Conservation (phyloP, 1,140 invertebrate species). For the Apis florea region DNA sequence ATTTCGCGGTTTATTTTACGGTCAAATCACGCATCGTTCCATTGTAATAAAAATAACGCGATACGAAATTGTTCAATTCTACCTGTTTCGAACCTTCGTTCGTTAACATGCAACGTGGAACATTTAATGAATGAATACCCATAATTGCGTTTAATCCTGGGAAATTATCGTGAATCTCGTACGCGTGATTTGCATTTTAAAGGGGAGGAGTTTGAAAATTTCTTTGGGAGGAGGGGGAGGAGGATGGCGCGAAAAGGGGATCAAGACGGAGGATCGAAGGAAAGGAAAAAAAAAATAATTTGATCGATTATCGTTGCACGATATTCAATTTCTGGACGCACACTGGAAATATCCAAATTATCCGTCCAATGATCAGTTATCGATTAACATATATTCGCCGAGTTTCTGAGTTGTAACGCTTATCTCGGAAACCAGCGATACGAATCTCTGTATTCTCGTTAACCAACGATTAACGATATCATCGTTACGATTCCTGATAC, state of each 20-base stretch:
- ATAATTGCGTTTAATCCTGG: neutral
- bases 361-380: neutral
- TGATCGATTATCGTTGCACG: no score
- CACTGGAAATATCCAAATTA: neutral
- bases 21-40: neutral
- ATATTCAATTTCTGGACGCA: no score
- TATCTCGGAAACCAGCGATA: slow-evolving; percentile 1
- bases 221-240: neutral
- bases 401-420: slow-evolving; percentile 5
- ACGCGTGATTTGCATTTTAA: neutral
- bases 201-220: neutral
- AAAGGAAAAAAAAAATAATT: no score
- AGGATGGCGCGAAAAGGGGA: no score
- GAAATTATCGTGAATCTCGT: neutral
- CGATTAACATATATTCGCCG: neutral
- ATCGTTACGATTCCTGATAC: slow-evolving; percentile 13
- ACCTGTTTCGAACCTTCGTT: neutral
- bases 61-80: neutral
- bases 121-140: neutral
- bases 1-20: neutral
- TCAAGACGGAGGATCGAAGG: no score
- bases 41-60: neutral
- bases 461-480: slow-evolving; percentile 11
- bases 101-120: neutral
- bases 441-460: slow-evolving; percentile 6